Evolutionary conservation across 2,797 vertebrate genomes (phyloP).

Genomic region (Pipistrellus nathusii): DNA sequence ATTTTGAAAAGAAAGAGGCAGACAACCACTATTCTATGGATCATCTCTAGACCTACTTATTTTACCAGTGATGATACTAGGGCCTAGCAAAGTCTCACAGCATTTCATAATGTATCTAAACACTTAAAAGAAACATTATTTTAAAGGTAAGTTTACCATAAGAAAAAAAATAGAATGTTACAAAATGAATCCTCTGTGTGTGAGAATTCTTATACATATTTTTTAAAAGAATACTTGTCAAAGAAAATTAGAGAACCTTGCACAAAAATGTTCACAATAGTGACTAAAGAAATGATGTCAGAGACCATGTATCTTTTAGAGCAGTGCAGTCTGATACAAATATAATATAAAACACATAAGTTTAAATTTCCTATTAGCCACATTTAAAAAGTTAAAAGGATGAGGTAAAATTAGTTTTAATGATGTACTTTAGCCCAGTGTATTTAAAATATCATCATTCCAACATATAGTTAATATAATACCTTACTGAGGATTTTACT

Average conservation of each 20-base stretch:
- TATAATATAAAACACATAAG: background rate
- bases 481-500: background rate
- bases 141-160: background rate
- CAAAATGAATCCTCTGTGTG: background rate
- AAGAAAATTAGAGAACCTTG: constrained; percentile 28
- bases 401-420: background rate
- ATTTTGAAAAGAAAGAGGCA: background rate
- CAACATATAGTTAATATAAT: background rate
- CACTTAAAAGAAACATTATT: background rate
- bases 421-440: background rate
- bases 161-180: background rate
- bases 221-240: background rate
- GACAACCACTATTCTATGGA: background rate
- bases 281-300: background rate
- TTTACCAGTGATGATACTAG: background rate
- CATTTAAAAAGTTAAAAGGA: background rate
- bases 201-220: background rate
- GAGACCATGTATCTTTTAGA: background rate
- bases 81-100: background rate
- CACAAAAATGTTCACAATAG: constrained; percentile 29
- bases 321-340: background rate
- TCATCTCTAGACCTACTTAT: background rate
- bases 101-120: background rate
- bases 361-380: background rate
- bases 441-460: constrained; percentile 9